Evolutionary conservation across 2,888 invertebrate genomes (phyloP).

Genomic region (Drosophila mimica): DNA sequence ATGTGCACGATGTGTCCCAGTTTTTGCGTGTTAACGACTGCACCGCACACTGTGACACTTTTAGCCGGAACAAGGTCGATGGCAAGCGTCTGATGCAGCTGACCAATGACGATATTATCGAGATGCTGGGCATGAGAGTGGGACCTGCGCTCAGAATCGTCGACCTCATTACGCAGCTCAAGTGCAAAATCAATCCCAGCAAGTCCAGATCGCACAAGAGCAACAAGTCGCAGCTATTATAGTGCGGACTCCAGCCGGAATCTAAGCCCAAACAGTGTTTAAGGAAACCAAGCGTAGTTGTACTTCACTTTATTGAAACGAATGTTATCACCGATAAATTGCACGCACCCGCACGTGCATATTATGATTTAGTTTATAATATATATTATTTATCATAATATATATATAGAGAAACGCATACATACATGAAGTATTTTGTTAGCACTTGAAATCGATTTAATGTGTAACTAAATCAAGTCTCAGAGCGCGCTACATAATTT

Average conservation of each 20-base stretch:
- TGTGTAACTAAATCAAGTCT: slow-evolving; percentile 75
- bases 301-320: slow-evolving; percentile 42
- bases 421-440: slow-evolving; percentile 72
- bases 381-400: slow-evolving; percentile 26
- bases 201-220: slow-evolving; percentile 86
- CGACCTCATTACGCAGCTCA: slow-evolving; percentile 96
- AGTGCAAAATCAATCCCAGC: slow-evolving; percentile 88
- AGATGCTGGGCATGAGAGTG: slow-evolving; percentile 95
- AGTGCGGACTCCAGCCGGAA: slow-evolving; percentile 82
- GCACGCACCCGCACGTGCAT: slow-evolving; percentile 45
- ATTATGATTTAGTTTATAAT: slow-evolving; percentile 17
- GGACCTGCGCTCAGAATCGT: slow-evolving; percentile 97
- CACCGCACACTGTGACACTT: slow-evolving; percentile 89
- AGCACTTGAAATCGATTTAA: slow-evolving; percentile 67
- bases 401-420: slow-evolving; percentile 48
- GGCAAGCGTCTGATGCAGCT: slow-evolving; percentile 92
- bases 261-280: slow-evolving; percentile 20
- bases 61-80: slow-evolving; percentile 90
- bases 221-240: slow-evolving; percentile 89
- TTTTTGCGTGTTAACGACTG: slow-evolving; percentile 96
- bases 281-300: slow-evolving; percentile 40
- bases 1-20: slow-evolving; percentile 93
- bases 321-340: slow-evolving; percentile 61
- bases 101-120: slow-evolving; percentile 95
- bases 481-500: slow-evolving; percentile 62